Percentiles rank a stretch among this genome's conserved stretches.
phyloP scores from a whole-genome alignment of 2,888 invertebrate genomes.

The Celastrina argiolus region DNA sequence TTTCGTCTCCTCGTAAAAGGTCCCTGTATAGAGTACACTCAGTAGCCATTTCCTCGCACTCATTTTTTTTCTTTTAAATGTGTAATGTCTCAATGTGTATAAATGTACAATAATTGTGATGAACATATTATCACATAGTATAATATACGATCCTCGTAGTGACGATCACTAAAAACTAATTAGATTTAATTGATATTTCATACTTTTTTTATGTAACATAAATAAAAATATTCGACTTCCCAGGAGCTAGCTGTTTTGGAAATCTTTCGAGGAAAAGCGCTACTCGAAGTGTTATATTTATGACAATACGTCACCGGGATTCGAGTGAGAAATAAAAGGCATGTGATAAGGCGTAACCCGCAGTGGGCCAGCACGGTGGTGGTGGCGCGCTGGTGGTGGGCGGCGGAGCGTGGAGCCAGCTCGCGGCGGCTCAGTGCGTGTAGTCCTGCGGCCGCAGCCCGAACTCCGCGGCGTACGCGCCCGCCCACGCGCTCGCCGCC shows the following conservation, averaged over 20 bases:
- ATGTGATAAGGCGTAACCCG: background rate
- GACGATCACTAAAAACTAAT: too few relatives aligned
- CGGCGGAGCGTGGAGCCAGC: background rate
- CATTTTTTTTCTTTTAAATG: too few relatives aligned
- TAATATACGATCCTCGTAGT: too few relatives aligned
- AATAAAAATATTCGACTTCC: too few relatives aligned
- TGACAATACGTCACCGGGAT: background rate
- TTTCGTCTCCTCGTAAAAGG: background rate
- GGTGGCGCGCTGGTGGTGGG: background rate
- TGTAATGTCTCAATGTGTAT: too few relatives aligned
- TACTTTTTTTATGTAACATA: too few relatives aligned
- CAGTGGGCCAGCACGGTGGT: background rate
- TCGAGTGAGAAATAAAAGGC: background rate
- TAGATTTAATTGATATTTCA: too few relatives aligned
- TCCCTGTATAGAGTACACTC: background rate
- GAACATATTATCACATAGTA: too few relatives aligned
- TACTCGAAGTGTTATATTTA: background rate
- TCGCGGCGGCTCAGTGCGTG: slow-evolving; percentile 51
- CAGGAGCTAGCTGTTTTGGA: too few relatives aligned
- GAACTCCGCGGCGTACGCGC: slow-evolving; percentile 56
- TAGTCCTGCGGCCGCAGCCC: slow-evolving; percentile 50
- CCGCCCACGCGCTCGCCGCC: slow-evolving; percentile 48
- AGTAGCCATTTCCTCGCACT: too few relatives aligned
- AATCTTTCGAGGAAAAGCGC: background rate
- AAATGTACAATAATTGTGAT: too few relatives aligned